Base-by-base conservation (phyloP, 2,888 invertebrate genomes). In the Microplitis deprimator region DNA sequence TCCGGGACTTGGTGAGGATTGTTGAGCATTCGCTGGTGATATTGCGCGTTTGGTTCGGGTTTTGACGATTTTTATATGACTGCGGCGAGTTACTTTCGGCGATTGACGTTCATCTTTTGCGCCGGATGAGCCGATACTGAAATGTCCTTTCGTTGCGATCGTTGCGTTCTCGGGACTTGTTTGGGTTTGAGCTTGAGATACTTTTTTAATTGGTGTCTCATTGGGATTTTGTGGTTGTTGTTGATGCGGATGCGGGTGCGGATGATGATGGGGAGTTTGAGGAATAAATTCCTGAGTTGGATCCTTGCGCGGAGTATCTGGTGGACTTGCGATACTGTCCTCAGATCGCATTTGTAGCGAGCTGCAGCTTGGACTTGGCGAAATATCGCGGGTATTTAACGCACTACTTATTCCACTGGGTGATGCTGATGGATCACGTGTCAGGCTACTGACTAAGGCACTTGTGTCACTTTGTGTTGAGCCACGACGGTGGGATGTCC, bases 391-490 rank as follows among this genome's bases (percentile, higher is more conserved):
- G 50, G 83, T 84, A 87, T 91, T 86, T 85, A 88, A 88, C 76
- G 87, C 89, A 75, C 87, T 89, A 77, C 85, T 91, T 64, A 90
- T 87, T 80, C 91, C 92, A 82, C 91, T 92, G 7, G 92, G 91
- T 3, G 93, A 92, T 82, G 93, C 92, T 50, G 92, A 93, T 73
- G 92, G 90, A 88, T 94, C 94, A 82, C 92, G 90, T 0, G 93
- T 92, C 61, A 93, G 87, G 80, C 93, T 93, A 87, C 93, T 92
- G 39, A 93, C 91, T 81, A 93, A 87, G 73, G 92, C 93, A 83
- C 93, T 93, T 17, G 93, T 93, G 83, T 94, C 93, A 68, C 93
- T 93, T 82, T 91, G 90, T 16, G 92, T 92, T 10, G 92, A 92
- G 67, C 92, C 92, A 69, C 92, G 89, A 74, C 91, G 88, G 73